Evolutionary conservation across 2,797 vertebrate genomes (phyloP), one percentile per base, ranked within the genome.

Genomic region (Pseudochaenichthys georgianus): DNA sequence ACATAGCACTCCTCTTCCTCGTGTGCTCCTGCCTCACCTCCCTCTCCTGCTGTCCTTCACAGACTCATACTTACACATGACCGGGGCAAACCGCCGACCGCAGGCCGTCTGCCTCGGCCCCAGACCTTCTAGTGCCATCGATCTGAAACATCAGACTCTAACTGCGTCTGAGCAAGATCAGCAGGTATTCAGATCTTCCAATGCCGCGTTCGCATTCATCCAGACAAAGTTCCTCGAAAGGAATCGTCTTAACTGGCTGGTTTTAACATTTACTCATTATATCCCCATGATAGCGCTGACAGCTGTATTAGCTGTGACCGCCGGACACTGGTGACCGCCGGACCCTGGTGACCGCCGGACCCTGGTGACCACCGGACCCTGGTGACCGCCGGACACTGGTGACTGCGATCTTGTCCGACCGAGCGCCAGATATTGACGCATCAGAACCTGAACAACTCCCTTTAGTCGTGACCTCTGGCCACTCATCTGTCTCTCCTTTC

Each of bases 51-150:
- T 21, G 71, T 69, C 85, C 81, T 79, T 92, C 88, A 81, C 72
- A 12, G 41, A 58, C 67, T 83, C 75, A 15, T 88, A 87, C 87
- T 89, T 82, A 87, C 85, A 84, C 85, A 75, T 77, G 88, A 81
- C 71, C 10, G 55, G 47, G 82, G 76, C 67, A 85, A 87, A 87
- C 88, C 85, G 63, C 89, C 68, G 82, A 89, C 89, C 90, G 55
- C 91, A 91, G 75, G 42, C 84, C 15, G 80, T 83, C 86, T 86
- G 71, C 68, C 85, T 51, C 23, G 47, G 81, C 80, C 84, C 87
- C 74, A 66, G 85, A 77, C 70, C 80, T 77, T 82, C 80, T 68
- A 80, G 78, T 2, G 60, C 34, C 82, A 92, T 91, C 54, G 83
- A 91, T 91, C 70, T 12, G 69, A 75, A 76, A 64, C 78, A 66